A percentile compares a stretch with the other conserved stretches of the same genome.
These are phyloP conservation scores for Drosophila cracens DNA, from an alignment of 2,888 invertebrate species.

Conservation along the genomic window DNA sequence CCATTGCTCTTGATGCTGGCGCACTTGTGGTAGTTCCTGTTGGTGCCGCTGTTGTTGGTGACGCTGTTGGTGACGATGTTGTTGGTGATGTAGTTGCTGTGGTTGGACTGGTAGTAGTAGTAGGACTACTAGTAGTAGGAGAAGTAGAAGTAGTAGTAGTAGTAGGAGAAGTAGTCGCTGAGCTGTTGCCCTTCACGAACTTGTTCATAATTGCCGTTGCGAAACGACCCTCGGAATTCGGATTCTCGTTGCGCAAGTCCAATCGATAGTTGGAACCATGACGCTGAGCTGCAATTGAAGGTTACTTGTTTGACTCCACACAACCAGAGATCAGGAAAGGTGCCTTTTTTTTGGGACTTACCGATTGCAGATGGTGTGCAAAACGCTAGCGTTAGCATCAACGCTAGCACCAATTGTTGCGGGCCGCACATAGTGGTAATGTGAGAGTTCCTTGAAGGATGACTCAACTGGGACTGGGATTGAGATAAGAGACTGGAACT, in stretches of 20 bases:
- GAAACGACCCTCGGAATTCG: slow-evolving; percentile 63
- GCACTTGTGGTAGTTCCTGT: background rate
- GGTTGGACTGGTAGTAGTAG: no score
- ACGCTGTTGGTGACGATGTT: background rate
- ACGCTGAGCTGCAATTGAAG: slow-evolving; percentile 17
- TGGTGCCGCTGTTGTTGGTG: rapidly evolving
- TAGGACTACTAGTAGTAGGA: no score
- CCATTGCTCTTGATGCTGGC: slow-evolving; percentile 6
- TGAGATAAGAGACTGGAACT: slow-evolving; percentile 1
- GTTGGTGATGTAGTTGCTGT: no score
- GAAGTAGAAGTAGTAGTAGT: rapidly evolving
- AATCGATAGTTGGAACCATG: slow-evolving; percentile 45
- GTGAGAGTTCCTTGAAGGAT: slow-evolving; percentile 27
- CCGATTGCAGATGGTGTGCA: slow-evolving; percentile 57
- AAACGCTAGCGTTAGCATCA: slow-evolving; percentile 60
- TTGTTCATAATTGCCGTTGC: slow-evolving; percentile 58
- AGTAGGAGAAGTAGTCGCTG: rapidly evolving
- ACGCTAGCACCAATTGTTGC: slow-evolving; percentile 55
- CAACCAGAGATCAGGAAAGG: background rate
- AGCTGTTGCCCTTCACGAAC: slow-evolving; percentile 44
- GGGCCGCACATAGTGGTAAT: slow-evolving; percentile 47
- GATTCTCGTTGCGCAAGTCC: slow-evolving; percentile 46
- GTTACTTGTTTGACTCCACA: background rate
- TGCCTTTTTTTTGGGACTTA: slow-evolving; percentile 34
- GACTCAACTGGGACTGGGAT: slow-evolving; percentile 7